A percentile compares a stretch with the other conserved stretches of the same genome.
Evolutionary conservation across 2,797 vertebrate species (phyloP).

Genomic region (Paguma larvata): DNA sequence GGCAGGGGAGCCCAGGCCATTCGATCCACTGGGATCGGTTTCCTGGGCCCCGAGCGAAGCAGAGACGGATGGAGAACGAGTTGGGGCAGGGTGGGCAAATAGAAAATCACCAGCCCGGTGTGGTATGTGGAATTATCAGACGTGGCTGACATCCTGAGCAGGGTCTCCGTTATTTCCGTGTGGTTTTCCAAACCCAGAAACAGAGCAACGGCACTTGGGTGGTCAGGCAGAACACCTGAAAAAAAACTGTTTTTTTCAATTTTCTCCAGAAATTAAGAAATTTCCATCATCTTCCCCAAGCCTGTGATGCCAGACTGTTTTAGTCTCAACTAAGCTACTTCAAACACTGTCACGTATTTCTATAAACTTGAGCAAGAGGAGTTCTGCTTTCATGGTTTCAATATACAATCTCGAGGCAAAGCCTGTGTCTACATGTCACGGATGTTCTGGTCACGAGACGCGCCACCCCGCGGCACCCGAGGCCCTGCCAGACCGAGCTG

Average conservation of each 20-base stretch:
- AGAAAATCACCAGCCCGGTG: too few relatives aligned
- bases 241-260: slow-evolving; percentile 60
- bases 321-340: slow-evolving; percentile 81
- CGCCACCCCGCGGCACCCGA: not conserved
- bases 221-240: slow-evolving; percentile 77
- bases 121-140: not conserved
- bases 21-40: not conserved
- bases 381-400: slow-evolving; percentile 72
- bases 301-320: slow-evolving; percentile 83
- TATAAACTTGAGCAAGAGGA: slow-evolving; percentile 83
- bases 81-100: rapidly evolving
- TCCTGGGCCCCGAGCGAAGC: not conserved
- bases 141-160: rapidly evolving
- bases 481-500: slow-evolving; percentile 40
- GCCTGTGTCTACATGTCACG: slow-evolving; percentile 64
- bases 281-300: slow-evolving; percentile 80
- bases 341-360: slow-evolving; percentile 83
- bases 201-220: slow-evolving; percentile 71
- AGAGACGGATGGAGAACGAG: not conserved
- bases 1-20: not conserved
- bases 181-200: slow-evolving; percentile 38
- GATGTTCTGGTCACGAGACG: slow-evolving; percentile 62
- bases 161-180: not conserved
- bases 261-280: slow-evolving; percentile 82
- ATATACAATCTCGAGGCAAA: slow-evolving; percentile 67